Conservation (phyloP, 2,797 vertebrate species). For the Phrynocephalus vlangalii region DNA sequence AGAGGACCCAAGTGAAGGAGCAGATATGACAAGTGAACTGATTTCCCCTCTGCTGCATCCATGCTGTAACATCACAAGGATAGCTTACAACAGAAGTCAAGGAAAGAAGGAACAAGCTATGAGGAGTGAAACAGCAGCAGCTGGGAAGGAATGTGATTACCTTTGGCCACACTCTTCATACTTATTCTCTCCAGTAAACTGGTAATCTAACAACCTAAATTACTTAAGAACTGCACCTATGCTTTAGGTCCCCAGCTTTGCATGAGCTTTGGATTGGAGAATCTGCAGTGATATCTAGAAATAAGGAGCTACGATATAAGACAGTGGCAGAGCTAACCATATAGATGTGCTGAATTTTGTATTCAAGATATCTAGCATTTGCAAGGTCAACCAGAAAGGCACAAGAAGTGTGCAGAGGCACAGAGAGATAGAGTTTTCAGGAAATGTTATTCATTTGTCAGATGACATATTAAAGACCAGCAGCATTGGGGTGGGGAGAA, state of each 20-base stretch:
- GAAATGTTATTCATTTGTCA: too few species aligned
- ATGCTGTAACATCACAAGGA: background rate
- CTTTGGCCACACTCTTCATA: background rate
- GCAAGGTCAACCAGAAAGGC: too few species aligned
- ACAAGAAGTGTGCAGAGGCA: too few species aligned
- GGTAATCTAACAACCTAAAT: background rate
- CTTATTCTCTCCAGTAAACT: background rate
- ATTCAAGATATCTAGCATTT: too few species aligned
- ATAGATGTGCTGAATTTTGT: background rate
- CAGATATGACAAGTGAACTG: background rate
- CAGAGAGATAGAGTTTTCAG: too few species aligned
- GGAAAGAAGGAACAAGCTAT: background rate
- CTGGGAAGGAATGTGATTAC: background rate
- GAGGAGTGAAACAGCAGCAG: too few species aligned
- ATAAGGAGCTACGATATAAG: background rate
- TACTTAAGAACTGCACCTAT: background rate
- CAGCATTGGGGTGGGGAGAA: too few species aligned
- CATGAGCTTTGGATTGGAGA: too few species aligned
- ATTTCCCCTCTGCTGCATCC: background rate
- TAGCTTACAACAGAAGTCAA: background rate
- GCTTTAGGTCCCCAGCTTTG: background rate
- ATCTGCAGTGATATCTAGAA: background rate
- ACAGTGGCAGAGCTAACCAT: background rate
- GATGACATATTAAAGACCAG: too few species aligned
- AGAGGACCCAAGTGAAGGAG: background rate